Evolutionary conservation across 2,113 vertebrate species (phyloP), one percentile per base, ranked within the genome.

Genomic region (Herpetotheres cachinnans): DNA sequence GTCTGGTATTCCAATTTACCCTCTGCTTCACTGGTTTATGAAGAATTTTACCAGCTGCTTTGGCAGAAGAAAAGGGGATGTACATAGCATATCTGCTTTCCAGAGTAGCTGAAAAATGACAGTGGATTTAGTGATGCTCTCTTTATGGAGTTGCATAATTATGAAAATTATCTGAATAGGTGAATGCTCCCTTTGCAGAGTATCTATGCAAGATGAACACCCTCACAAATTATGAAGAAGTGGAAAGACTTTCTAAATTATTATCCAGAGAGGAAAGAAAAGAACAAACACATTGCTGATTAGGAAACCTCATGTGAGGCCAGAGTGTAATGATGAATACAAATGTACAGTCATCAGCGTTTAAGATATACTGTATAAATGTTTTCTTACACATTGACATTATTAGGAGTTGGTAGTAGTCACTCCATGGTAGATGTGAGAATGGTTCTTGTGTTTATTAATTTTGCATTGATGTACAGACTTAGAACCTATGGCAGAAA

Each of bases 21-120:
- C 24, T 91, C 82, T 94, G 86, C 83, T 87, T 94, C 96, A 91
- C 47, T 94, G 89, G 63, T 49, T 95, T 86, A 62, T 70, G 81
- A 91, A 95, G 89, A 90, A 44, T 84, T 95, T 67, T 86, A 86
- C 50, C 67, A 89, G 65, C 80, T 94, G 38, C 80, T 83, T 83
- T 62, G 67, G 50, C 25, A 78, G 42, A 50, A 29, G 26, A 55
- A 4, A 9, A 29, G 38, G 34, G 25, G 10, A 67, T 44, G 40
- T 72, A 50, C 9, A 4, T 42, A 67, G 26, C 9, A 44, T 58
- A 36, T 40, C 13, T 88, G 10, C 38, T 82, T 90, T 94, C 44
- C 54, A 63, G 40, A 73, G 46, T 30, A 76, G 36, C 50, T 91
- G 56, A 77, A 93, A 77, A 62, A 81, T 66, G 21, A 70, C 21